Evolutionary conservation across 2,888 invertebrate species (phyloP), one percentile per base, ranked within the genome.

Genomic region (Chaitophorus viminalis): DNA sequence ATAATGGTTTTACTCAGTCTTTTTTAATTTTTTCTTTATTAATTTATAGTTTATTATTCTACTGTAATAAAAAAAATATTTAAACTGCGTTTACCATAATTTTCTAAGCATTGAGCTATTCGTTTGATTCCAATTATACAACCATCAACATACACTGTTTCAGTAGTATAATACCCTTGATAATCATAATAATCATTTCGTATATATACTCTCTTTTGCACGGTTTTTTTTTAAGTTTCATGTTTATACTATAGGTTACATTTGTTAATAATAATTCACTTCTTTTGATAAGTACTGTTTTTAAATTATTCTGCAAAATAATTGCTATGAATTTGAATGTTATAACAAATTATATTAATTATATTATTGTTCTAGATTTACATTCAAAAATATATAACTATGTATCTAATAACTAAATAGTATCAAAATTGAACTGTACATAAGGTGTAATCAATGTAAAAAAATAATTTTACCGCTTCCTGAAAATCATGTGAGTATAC

Each of bases 61-160:
- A 46, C 14, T 46, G 14, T 14, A 14, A 46, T 14, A 46, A 46
- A 25, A 8, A 25, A 3, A 72, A 5, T 18, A 72, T 72, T n/a
- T 33, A 2, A 46, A 17, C 33, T 18, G 25, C 36, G 36, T 29
- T 33, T 81, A 81, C 79, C 65, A 39, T 81, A 68, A 4, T 68
- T 21, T 29, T 81, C 65, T 39, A 65, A 18, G 29, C 79, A 81
- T 6, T 39, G 29, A 31, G 79, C 21, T 81, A 81, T 81, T 21
- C 79, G 36, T 81, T 81, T 81, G 11, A 81, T 81, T 81, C 79
- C 79, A 39, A 81, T 39, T 5, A 4, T 39, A 81, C 79, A 81
- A 21, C 8, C 29, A 0, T 11, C 18, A 3, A 5, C 14, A 3
- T 81, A 68, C 68, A 36, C n/a, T 21, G 6, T 31, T 52, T 52